A percentile compares a stretch with the other conserved stretches of the same genome.
Evolutionary conservation across 35 echinoderm and acorn worm species (phyloP).

Genomic region (Holothuria glaberrima): DNA sequence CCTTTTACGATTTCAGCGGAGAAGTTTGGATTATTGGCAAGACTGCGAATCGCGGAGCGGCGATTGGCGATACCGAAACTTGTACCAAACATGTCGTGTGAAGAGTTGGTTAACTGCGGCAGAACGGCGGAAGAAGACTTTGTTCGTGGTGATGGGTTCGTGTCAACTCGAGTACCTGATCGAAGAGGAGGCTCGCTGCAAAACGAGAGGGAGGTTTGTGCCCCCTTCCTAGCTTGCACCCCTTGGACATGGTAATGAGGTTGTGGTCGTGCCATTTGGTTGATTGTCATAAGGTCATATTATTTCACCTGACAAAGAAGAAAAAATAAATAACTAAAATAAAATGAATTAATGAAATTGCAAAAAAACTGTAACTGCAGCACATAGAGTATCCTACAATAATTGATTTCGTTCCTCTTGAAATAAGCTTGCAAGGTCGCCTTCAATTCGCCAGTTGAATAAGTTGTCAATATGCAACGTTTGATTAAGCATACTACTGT

Average conservation of each 20-base stretch:
- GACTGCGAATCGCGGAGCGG: conserved; percentile 16
- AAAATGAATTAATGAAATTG: too few species aligned
- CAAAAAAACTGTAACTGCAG: too few species aligned
- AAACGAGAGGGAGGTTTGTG: neutral
- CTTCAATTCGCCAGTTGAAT: too few species aligned
- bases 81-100: neutral
- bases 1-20: neutral
- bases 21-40: conserved; percentile 41
- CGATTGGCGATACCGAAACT: neutral
- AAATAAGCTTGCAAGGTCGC: too few species aligned
- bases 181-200: conserved; percentile 6
- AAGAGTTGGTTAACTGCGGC: neutral
- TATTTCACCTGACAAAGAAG: too few species aligned
- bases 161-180: conserved; percentile 1
- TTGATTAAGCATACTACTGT: too few species aligned
- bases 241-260: neutral
- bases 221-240: neutral
- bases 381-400: too few species aligned
- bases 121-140: conserved; percentile 20
- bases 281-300: too few species aligned
- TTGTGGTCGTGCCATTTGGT: conserved; percentile 17
- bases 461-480: too few species aligned
- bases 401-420: too few species aligned
- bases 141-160: neutral
- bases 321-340: too few species aligned